Conservation (phyloP, 2,888 invertebrate species). For the Rhynchonema sp. region DNA sequence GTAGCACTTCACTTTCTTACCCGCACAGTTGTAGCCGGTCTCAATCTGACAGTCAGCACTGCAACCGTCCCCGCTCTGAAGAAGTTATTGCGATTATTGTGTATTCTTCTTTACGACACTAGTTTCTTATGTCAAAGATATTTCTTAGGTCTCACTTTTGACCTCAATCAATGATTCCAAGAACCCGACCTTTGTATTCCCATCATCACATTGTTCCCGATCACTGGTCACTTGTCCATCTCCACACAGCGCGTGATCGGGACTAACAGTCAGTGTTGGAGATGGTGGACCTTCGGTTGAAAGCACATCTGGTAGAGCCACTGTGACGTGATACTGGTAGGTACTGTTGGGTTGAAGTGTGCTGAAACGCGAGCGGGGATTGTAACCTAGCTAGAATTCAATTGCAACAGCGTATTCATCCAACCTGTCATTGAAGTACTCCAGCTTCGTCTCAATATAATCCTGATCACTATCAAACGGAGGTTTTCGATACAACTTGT, state of each 20-base stretch:
- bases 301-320: too few species aligned
- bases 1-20: neutral
- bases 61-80: conserved; percentile 7
- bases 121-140: too few species aligned
- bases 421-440: neutral
- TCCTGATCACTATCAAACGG: neutral
- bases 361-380: conserved; percentile 1
- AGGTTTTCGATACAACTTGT: conserved; percentile 2
- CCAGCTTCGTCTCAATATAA: too few species aligned
- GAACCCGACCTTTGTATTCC: conserved; percentile 1
- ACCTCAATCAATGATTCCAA: too few species aligned
- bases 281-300: conserved; percentile 1
- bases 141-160: too few species aligned
- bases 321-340: conserved; percentile 4
- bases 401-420: neutral
- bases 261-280: neutral
- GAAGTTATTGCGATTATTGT: too few species aligned
- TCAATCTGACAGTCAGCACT: conserved; percentile 6
- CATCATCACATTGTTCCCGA: conserved; percentile 6
- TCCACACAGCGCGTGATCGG: conserved; percentile 3
- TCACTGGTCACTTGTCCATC: conserved; percentile 1
- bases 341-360: neutral
- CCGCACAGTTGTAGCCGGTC: conserved; percentile 1
- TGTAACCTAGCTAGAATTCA: neutral
- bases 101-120: too few species aligned